phyloP scores from a whole-genome alignment of 1,140 invertebrate species.

The Pinna nobilis region DNA sequence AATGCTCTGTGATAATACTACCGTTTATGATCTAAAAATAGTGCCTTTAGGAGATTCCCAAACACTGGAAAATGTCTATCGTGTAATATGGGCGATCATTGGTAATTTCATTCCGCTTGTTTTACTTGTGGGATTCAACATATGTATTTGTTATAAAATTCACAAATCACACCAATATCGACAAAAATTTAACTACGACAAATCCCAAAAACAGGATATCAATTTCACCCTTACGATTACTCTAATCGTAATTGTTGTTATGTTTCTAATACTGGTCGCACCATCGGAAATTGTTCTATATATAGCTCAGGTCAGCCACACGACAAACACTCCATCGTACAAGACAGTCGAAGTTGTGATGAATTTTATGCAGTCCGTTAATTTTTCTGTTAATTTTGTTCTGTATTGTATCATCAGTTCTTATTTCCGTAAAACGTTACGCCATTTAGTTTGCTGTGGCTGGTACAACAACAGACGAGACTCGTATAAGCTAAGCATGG shows the following conservation, averaged over 20 bases:
- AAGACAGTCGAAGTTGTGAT: conserved; percentile 63
- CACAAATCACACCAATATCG: conserved; percentile 68
- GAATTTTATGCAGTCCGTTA: conserved; percentile 70
- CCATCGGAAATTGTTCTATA: conserved; percentile 70
- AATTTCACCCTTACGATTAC: conserved; percentile 67
- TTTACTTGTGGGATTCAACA: conserved; percentile 68
- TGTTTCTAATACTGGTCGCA: conserved; percentile 72
- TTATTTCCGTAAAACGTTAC: conserved; percentile 63
- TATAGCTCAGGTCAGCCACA: conserved; percentile 53
- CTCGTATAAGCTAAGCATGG: conserved; percentile 36
- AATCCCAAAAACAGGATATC: conserved; percentile 48
- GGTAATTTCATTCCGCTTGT: conserved; percentile 71
- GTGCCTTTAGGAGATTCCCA: conserved; percentile 47
- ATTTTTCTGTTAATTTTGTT: conserved; percentile 70
- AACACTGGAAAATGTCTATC: conserved; percentile 61
- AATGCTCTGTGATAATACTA: conserved; percentile 45
- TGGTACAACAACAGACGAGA: conserved; percentile 50
- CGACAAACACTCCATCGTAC: conserved; percentile 52
- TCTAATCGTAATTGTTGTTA: conserved; percentile 69
- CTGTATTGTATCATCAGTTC: conserved; percentile 69
- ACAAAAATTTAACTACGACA: conserved; percentile 58
- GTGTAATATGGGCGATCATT: conserved; percentile 67
- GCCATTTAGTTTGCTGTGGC: conserved; percentile 63
- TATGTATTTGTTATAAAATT: conserved; percentile 66
- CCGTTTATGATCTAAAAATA: conserved; percentile 26